These are phyloP conservation scores for Xiphorhynchus elegans DNA, from an alignment of 2,113 vertebrate species.

Conservation along the genomic window DNA sequence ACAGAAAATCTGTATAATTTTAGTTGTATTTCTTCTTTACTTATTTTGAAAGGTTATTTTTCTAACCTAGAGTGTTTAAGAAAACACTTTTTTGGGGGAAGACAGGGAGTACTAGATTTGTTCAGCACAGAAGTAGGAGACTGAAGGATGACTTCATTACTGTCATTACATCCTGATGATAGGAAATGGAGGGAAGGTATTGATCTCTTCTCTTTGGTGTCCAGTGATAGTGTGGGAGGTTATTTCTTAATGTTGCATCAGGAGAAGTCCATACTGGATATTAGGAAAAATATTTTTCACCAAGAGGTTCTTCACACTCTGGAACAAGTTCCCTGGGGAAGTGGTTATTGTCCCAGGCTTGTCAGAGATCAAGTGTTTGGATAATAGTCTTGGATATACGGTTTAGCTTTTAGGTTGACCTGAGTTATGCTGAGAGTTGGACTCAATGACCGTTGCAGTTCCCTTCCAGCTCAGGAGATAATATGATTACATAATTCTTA, in stretches of 20 bases:
- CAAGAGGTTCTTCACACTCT: background rate
- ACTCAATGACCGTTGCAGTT: background rate
- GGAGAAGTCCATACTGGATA: background rate
- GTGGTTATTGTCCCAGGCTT: background rate
- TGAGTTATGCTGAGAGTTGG: background rate
- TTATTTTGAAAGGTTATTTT: background rate
- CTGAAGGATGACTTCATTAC: background rate
- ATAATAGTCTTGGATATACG: background rate
- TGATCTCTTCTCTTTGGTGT: background rate
- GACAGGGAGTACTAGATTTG: background rate
- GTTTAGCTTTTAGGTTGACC: background rate
- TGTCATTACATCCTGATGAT: background rate
- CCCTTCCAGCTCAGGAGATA: background rate
- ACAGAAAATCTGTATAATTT: background rate
- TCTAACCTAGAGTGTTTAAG: background rate
- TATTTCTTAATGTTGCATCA: background rate
- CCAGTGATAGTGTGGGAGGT: background rate
- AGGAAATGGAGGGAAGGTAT: background rate
- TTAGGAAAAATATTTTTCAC: background rate
- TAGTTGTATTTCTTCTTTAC: background rate
- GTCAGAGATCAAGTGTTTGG: background rate
- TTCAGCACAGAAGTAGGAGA: background rate
- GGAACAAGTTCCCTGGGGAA: background rate
- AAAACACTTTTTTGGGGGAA: background rate
- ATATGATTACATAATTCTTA: background rate